These are phyloP conservation scores for Micromesistius poutassou DNA, from an alignment of 2,797 vertebrate genomes.

Conservation along the genomic window DNA sequence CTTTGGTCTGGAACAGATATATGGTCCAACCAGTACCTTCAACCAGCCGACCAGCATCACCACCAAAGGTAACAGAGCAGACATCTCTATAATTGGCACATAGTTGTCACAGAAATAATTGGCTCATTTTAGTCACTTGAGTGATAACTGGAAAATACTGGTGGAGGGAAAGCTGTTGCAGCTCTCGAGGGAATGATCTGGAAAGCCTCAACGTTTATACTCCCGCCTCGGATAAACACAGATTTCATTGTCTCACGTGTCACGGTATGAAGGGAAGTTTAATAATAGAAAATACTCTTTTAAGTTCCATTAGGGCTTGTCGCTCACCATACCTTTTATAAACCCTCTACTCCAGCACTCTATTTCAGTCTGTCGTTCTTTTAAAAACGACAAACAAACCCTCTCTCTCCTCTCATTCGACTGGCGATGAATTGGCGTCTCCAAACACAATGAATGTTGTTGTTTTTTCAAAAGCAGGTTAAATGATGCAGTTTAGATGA, in stretches of 20 bases:
- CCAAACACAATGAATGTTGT: not conserved
- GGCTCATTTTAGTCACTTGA: slow-evolving; percentile 89
- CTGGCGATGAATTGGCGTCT: not conserved
- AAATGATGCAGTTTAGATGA: slow-evolving; percentile 20
- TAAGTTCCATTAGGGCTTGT: slow-evolving; percentile 71
- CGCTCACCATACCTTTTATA: slow-evolving; percentile 58
- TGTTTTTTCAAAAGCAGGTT: slow-evolving; percentile 30
- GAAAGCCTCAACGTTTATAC: slow-evolving; percentile 89
- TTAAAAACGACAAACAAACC: not conserved
- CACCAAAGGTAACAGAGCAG: slow-evolving; percentile 61
- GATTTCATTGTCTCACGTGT: slow-evolving; percentile 81
- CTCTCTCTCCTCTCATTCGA: not conserved
- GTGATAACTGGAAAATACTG: slow-evolving; percentile 86
- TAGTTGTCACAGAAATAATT: slow-evolving; percentile 84
- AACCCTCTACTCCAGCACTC: slow-evolving; percentile 56
- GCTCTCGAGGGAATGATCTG: slow-evolving; percentile 89
- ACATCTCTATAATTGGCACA: slow-evolving; percentile 85
- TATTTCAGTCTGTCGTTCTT: slow-evolving; percentile 48
- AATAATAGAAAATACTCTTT: slow-evolving; percentile 79
- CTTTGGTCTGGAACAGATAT: slow-evolving; percentile 51
- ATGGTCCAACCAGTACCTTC: slow-evolving; percentile 57
- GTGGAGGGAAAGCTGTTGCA: slow-evolving; percentile 71
- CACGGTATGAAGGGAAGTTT: slow-evolving; percentile 85
- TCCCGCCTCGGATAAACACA: slow-evolving; percentile 83
- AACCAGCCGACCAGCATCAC: slow-evolving; percentile 60